Evolutionary conservation across 2,797 vertebrate genomes (phyloP), one percentile per base, ranked within the genome.

Genomic region (Nannoperca australis): DNA sequence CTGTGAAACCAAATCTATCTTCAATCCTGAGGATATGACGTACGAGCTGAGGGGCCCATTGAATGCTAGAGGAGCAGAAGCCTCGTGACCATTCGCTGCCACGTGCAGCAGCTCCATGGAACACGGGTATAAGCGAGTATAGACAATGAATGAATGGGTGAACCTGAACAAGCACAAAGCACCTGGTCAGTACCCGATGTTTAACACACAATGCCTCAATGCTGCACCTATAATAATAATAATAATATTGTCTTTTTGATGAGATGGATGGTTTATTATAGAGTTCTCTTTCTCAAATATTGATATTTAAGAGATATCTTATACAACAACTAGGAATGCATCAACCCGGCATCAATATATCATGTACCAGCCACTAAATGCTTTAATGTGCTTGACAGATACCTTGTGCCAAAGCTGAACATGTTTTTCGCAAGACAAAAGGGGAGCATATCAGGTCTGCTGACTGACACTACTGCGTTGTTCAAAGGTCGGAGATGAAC

Each of bases 1-100:
- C 64, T 32, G 66, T 89, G 85, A 94, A 93, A 93, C 88, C 70
- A 80, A 86, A 92, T 88, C 81, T 40, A 82, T 88, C 92, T 92
- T 91, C 85, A 73, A 86, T 84, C 72, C 80, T 81, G 40, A 83
- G 81, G 71, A 84, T 84, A 71, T 92, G 89, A 89, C 64, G 59
- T 89, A 72, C 70, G 53, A 71, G 75, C 49, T 24, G 47, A 73
- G 69, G 79, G 67, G 69, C 78, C 17, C 60, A 73, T 50, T 58
- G 69, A 81, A 73, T 40, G 42, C 73, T 55, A 36, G 22, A 22
- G 50, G 24, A 82, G 66, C 63, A 61, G 38, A 53, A 24, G 84
- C 77, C 70, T 66, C 9, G 53, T 88, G 86, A 86, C 73, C 45
- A 40, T 30, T 67, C 17, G 34, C 45, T 47, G 49, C 58, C 80